These are phyloP conservation scores for Portunus trituberculatus DNA, from an alignment of 1,140 invertebrate species.

Conservation along the genomic window DNA sequence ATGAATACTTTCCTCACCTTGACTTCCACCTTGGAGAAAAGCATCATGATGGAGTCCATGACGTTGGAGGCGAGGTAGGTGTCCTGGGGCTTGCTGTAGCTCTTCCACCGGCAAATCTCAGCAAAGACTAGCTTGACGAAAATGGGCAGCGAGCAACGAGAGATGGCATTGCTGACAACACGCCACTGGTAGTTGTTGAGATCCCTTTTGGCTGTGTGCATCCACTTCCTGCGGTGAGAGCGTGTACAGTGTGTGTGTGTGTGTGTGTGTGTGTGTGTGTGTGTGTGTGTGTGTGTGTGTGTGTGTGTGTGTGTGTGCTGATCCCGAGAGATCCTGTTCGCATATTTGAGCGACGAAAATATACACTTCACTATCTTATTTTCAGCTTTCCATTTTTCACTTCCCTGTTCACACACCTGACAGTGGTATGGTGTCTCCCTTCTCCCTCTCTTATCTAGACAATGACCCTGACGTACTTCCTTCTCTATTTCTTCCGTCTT, in stretches of 20 bases:
- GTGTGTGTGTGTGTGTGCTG: constrained; percentile 28
- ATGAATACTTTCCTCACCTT: constrained; percentile 83
- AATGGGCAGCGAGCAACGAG: constrained; percentile 96
- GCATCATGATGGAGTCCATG: constrained; percentile 98
- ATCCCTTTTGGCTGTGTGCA: constrained; percentile 93
- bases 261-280: not conserved
- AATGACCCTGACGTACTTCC: too few species aligned
- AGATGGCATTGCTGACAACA: constrained; percentile 93
- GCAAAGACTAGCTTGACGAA: constrained; percentile 98
- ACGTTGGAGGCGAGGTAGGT: constrained; percentile 96
- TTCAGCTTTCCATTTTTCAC: too few species aligned
- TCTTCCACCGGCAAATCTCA: constrained; percentile 97
- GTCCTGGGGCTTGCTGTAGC: constrained; percentile 95
- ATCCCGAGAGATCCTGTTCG: not conserved
- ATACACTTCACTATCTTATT: too few species aligned
- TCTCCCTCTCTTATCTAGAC: too few species aligned
- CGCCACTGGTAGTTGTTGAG: constrained; percentile 96
- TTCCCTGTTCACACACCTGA: too few species aligned
- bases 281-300: not conserved
- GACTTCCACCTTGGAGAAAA: constrained; percentile 96
- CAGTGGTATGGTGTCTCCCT: too few species aligned
- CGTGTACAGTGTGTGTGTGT: not conserved
- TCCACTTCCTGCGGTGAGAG: constrained; percentile 88
- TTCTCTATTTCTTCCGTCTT: too few species aligned
- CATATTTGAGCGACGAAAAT: too few species aligned